These are phyloP conservation scores for Orchesellides sinensis DNA, from an alignment of 2,888 invertebrate species.

Conservation along the genomic window DNA sequence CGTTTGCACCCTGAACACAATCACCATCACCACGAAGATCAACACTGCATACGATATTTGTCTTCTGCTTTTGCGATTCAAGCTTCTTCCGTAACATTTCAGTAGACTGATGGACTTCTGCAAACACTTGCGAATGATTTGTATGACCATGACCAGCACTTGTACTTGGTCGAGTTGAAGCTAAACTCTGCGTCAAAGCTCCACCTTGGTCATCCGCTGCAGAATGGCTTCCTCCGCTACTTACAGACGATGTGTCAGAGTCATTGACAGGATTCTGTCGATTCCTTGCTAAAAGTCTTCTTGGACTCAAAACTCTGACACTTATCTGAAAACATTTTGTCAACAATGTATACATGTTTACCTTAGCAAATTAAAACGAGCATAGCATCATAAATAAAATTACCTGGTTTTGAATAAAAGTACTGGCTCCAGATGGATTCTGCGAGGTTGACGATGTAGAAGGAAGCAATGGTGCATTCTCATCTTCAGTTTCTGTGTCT, in stretches of 20 bases:
- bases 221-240: conserved; percentile 50
- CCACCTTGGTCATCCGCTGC: conserved; percentile 14
- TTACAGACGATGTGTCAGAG: conserved; percentile 63
- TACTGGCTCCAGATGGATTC: conserved; percentile 79
- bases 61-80: conserved; percentile 35
- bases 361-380: background rate
- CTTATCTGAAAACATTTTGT: conserved; percentile 32
- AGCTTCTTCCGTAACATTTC: conserved; percentile 49
- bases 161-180: conserved; percentile 29
- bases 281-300: conserved; percentile 28
- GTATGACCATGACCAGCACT: conserved; percentile 11
- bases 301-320: conserved; percentile 29
- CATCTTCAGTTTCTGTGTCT: conserved; percentile 83
- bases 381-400: background rate
- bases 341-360: too few relatives aligned
- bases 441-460: conserved; percentile 57
- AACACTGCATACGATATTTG: background rate
- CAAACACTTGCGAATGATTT: conserved; percentile 59
- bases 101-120: conserved; percentile 68
- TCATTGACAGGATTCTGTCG: conserved; percentile 47
- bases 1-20: background rate
- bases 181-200: conserved; percentile 16
- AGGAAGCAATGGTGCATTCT: conserved; percentile 76
- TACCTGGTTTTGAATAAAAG: conserved; percentile 81
- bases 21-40: background rate